Evolutionary conservation across 2,113 vertebrate species (phyloP).

Genomic region (Ophthalmolycus amberensis): DNA sequence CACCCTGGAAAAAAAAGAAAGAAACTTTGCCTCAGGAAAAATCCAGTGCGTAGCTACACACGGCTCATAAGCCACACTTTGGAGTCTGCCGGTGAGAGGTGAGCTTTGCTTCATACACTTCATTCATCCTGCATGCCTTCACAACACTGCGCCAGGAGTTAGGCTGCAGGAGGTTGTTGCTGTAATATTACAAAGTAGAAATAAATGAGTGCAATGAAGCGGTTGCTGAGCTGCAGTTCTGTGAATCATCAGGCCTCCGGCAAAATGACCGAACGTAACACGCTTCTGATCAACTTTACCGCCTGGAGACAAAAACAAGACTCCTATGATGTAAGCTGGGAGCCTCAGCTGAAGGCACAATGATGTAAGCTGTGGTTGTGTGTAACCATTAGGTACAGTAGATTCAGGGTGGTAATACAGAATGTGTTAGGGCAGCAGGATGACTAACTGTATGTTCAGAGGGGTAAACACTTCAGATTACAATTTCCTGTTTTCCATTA

Average conservation of each 20-base stretch:
- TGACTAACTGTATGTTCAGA: constrained; percentile 20
- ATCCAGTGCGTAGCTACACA: background rate
- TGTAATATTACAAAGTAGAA: constrained; percentile 25
- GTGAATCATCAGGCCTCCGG: constrained; percentile 14
- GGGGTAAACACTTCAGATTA: constrained; percentile 19
- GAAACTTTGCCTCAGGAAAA: background rate
- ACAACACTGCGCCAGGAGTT: constrained; percentile 2
- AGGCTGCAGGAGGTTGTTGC: background rate
- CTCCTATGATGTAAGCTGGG: background rate
- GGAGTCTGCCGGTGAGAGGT: background rate
- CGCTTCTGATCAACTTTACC: background rate
- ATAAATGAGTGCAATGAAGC: constrained; percentile 42
- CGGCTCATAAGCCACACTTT: background rate
- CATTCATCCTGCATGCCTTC: constrained; percentile 1
- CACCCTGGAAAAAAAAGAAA: background rate
- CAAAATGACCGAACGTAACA: background rate
- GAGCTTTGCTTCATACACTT: background rate
- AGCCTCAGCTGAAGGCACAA: constrained; percentile 1
- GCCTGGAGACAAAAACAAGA: constrained; percentile 16
- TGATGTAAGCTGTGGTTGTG: background rate
- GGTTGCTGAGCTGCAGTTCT: constrained; percentile 10
- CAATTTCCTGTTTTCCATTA: constrained; percentile 3
- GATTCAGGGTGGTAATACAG: background rate
- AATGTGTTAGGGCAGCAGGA: background rate
- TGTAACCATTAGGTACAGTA: background rate